A percentile compares a stretch with the other conserved stretches of the same genome.
Evolutionary conservation across 2,888 invertebrate species (phyloP).

Genomic region (Cantharis nigra): DNA sequence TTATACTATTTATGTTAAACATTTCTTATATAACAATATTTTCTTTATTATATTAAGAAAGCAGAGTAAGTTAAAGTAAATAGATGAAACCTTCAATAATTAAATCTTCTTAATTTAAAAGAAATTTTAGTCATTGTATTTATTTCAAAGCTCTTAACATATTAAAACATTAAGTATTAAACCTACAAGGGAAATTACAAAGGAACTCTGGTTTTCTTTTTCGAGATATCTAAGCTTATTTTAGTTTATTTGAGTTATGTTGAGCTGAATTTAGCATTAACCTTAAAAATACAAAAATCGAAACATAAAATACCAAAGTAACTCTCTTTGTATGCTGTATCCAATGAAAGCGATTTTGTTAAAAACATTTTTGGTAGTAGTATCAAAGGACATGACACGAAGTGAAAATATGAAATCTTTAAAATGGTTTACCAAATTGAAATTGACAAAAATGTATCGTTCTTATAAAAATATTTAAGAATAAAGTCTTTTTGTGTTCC

Average conservation of each 20-base stretch:
- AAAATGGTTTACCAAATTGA: background rate
- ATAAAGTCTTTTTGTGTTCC: background rate
- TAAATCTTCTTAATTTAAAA: background rate
- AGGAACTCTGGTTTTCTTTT: background rate
- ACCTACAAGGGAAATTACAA: background rate
- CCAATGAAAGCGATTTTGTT: background rate
- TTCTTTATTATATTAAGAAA: too few species aligned
- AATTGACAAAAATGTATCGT: background rate
- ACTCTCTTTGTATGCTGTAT: background rate
- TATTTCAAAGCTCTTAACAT: background rate
- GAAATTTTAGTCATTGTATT: background rate
- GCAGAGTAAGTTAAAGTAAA: too few species aligned
- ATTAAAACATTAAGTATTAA: background rate
- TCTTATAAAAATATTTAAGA: background rate
- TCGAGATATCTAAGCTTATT: background rate
- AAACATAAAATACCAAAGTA: background rate
- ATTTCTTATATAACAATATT: too few species aligned
- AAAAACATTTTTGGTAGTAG: background rate
- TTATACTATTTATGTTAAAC: too few species aligned
- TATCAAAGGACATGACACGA: background rate
- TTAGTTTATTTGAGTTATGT: background rate
- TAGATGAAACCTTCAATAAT: background rate
- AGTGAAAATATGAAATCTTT: background rate
- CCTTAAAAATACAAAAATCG: too few species aligned
- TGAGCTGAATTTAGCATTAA: background rate